phyloP scores from a whole-genome alignment of 2,888 invertebrate genomes.

The Plusia festucae region DNA sequence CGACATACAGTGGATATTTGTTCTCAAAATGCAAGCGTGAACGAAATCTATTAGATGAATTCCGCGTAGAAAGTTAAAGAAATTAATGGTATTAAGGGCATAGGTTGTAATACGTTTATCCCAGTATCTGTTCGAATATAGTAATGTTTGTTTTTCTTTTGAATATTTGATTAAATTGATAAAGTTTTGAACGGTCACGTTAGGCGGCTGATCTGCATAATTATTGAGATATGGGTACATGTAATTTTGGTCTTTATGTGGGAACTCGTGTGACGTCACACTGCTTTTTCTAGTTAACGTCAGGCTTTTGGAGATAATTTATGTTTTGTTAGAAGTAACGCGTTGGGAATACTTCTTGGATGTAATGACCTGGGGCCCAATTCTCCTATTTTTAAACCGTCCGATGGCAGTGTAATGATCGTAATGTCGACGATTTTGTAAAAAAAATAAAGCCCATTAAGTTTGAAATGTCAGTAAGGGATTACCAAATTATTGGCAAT shows the following conservation, averaged over 20 bases:
- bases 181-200: conserved; percentile 28
- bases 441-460: too few species aligned
- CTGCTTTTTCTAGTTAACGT: conserved; percentile 5
- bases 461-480: too few species aligned
- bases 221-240: conserved; percentile 37
- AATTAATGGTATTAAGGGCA: conserved; percentile 65
- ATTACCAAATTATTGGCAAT: too few species aligned
- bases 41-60: conserved; percentile 62
- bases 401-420: too few species aligned
- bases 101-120: conserved; percentile 60
- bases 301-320: neutral
- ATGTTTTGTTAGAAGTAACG: neutral
- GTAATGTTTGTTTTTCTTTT: conserved; percentile 62
- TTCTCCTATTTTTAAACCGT: too few species aligned
- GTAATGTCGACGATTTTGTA: too few species aligned
- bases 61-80: conserved; percentile 66
- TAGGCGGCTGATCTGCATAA: conserved; percentile 35
- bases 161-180: conserved; percentile 59
- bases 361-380: too few species aligned
- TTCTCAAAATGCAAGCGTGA: conserved; percentile 37
- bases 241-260: conserved; percentile 19
- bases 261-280: conserved; percentile 25
- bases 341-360: neutral
- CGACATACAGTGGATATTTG: conserved; percentile 13
- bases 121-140: conserved; percentile 29